These are phyloP conservation scores for Anguilla obscura DNA, from an alignment of 2,797 vertebrate genomes.

Conservation along the genomic window DNA sequence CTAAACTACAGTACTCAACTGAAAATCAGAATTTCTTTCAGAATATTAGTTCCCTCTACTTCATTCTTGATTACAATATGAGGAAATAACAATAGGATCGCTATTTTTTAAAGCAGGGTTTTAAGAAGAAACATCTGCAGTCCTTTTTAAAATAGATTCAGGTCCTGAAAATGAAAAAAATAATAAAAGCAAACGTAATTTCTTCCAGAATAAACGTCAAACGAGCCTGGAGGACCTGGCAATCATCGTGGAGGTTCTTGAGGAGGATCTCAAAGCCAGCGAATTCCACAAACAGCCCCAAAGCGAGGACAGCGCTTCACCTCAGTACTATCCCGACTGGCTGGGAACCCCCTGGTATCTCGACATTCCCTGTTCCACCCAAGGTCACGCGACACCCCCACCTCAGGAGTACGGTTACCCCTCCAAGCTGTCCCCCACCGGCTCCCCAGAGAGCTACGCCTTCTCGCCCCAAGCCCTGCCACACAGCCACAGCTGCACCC, in stretches of 20 bases:
- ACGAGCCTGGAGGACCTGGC: slow-evolving; percentile 68
- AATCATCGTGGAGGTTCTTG: slow-evolving; percentile 65
- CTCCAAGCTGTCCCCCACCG: slow-evolving; percentile 24
- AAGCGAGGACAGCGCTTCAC: neutral
- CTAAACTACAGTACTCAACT: neutral
- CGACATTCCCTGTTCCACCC: neutral
- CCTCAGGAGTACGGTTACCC: neutral
- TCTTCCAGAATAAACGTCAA: slow-evolving; percentile 64
- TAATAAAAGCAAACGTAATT: neutral
- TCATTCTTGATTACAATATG: neutral
- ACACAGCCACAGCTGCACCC: slow-evolving; percentile 16
- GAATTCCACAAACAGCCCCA: slow-evolving; percentile 26
- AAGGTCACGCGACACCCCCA: neutral
- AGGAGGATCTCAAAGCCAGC: slow-evolving; percentile 60
- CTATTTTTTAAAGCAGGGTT: neutral
- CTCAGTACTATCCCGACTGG: slow-evolving; percentile 16
- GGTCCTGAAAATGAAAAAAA: neutral
- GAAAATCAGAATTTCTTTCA: neutral
- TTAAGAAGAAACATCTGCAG: neutral
- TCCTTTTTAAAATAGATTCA: neutral
- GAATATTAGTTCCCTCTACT: neutral
- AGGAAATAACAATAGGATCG: neutral
- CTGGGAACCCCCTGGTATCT: slow-evolving; percentile 24
- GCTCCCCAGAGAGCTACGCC: slow-evolving; percentile 22
- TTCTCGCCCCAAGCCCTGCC: slow-evolving; percentile 16